A percentile compares a stretch with the other conserved stretches of the same genome.
Evolutionary conservation across 1,140 invertebrate genomes (phyloP).

Genomic region (Apis dorsata): DNA sequence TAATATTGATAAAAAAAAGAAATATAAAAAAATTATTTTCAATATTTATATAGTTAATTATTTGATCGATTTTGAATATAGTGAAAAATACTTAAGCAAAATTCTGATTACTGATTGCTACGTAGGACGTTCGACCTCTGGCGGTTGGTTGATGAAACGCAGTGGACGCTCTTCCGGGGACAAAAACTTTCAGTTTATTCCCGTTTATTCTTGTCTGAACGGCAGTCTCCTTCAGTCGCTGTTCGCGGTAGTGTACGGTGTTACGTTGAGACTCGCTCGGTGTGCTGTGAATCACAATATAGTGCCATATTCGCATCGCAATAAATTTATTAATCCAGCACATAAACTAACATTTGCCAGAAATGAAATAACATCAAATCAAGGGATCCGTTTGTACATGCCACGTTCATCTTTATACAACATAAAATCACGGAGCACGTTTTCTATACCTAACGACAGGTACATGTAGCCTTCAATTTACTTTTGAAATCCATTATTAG

Average conservation of each 20-base stretch:
- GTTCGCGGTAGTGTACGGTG: not conserved
- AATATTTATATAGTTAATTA: not conserved
- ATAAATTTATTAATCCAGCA: slow-evolving; percentile 2
- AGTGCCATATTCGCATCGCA: not conserved
- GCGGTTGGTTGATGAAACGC: slow-evolving; percentile 25
- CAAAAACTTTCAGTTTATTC: slow-evolving; percentile 48
- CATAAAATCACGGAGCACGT: not conserved
- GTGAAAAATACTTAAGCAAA: too few species aligned
- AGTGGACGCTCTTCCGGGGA: slow-evolving; percentile 40
- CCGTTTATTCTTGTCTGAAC: slow-evolving; percentile 26
- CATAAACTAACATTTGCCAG: slow-evolving; percentile 13
- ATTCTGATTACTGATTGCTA: not conserved
- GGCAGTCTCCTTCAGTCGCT: slow-evolving; percentile 35
- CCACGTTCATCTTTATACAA: slow-evolving; percentile 3
- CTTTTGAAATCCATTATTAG: slow-evolving; percentile 10
- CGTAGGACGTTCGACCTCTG: slow-evolving; percentile 14
- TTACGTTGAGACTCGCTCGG: not conserved
- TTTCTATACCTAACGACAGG: slow-evolving; percentile 1
- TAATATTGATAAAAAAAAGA: too few species aligned
- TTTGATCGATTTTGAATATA: not conserved
- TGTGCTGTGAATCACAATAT: not conserved
- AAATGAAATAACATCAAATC: slow-evolving; percentile 19
- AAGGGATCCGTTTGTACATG: not conserved
- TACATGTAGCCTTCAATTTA: slow-evolving; percentile 3
- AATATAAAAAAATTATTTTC: not conserved